These are phyloP conservation scores for Drosophila testacea DNA, from an alignment of 2,888 invertebrate genomes.

Conservation along the genomic window DNA sequence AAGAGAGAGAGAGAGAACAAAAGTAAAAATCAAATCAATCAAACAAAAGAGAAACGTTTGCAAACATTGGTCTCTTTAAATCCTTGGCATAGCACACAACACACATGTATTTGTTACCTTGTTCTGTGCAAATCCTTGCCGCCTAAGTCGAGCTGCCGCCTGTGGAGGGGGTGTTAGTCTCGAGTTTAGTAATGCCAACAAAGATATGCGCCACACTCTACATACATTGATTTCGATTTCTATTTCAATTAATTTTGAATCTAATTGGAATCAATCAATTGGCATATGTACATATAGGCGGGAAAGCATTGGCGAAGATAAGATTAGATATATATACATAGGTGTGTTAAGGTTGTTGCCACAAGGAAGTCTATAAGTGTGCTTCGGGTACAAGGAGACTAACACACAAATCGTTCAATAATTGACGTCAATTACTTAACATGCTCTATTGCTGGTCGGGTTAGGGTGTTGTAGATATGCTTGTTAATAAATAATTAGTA, in stretches of 20 bases:
- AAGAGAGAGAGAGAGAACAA: constrained; percentile 7
- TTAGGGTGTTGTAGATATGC: constrained; percentile 7
- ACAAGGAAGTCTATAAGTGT: constrained; percentile 34
- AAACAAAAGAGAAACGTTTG: constrained; percentile 20
- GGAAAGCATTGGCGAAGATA: constrained; percentile 59
- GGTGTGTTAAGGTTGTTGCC: constrained; percentile 46
- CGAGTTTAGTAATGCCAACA: constrained; percentile 63
- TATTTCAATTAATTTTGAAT: constrained; percentile 40
- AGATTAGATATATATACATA: constrained; percentile 67
- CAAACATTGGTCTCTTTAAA: constrained; percentile 12
- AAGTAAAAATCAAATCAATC: constrained; percentile 25
- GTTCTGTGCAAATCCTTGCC: constrained; percentile 81
- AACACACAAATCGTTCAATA: constrained; percentile 40
- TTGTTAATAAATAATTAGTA: neutral
- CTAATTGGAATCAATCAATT: constrained; percentile 68
- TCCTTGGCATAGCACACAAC: constrained; percentile 13
- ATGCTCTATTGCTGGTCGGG: constrained; percentile 37
- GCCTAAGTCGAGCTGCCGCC: constrained; percentile 78
- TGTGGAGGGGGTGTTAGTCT: constrained; percentile 67
- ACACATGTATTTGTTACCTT: constrained; percentile 73
- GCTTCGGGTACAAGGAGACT: constrained; percentile 17
- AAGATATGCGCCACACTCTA: constrained; percentile 48
- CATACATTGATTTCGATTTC: constrained; percentile 2
- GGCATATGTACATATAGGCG: constrained; percentile 13
- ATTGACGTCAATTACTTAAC: constrained; percentile 40